phyloP scores from a whole-genome alignment of 1,140 invertebrate genomes.

The Caerostris darwini region DNA sequence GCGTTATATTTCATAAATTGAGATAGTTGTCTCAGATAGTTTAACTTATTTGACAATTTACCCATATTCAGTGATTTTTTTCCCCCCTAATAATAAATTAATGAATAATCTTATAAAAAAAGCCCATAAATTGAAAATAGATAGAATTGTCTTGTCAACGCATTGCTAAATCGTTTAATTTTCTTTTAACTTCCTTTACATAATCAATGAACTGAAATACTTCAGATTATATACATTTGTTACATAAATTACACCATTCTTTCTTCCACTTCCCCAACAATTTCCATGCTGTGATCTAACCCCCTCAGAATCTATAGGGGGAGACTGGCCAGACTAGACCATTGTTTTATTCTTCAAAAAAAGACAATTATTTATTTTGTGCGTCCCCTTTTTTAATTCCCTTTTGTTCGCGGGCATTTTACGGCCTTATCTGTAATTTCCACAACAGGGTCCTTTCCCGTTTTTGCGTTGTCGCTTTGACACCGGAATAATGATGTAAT shows the following conservation, averaged over 20 bases:
- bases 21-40: no score
- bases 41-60: no score
- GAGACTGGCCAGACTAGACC: constrained; percentile 20
- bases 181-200: no score
- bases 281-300: background rate
- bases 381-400: constrained; percentile 29
- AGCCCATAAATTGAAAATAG: no score
- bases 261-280: background rate
- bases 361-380: constrained; percentile 25
- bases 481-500: constrained; percentile 71
- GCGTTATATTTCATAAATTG: no score
- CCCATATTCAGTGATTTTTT: no score
- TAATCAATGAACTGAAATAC: no score
- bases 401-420: constrained; percentile 30
- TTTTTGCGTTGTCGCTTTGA: constrained; percentile 66
- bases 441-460: constrained; percentile 48
- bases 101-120: no score
- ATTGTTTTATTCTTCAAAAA: constrained; percentile 35
- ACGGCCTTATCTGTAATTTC: constrained; percentile 56
- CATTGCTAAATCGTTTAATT: no score
- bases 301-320: background rate
- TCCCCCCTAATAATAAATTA: no score
- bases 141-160: no score
- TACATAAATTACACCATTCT: background rate
- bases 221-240: background rate